Base-by-base conservation (phyloP, 2,888 invertebrate genomes). In the Clistopyga incitator region DNA sequence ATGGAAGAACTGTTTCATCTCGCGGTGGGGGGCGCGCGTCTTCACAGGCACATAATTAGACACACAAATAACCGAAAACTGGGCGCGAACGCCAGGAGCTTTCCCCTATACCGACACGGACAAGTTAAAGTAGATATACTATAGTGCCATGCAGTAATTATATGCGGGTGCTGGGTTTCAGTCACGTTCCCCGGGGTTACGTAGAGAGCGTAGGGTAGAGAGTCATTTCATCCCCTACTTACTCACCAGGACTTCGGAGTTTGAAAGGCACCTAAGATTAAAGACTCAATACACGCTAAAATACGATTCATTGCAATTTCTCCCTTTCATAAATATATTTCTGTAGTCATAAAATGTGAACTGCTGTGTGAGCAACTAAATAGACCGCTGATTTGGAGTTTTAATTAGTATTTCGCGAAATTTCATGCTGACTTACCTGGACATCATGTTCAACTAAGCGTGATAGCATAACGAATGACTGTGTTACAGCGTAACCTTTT, bases 11-110 rank as follows among this genome's bases (percentile, higher is more conserved):
- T 78, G 82, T 78, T 78, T 78, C 72, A 71, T 74, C 67, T 56
- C 67, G 47, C 56, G 59, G 42, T 54, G 20, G 64, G 38, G 42
- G 52, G 25, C 34, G 52, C 25, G 77, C 77, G 59, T 47, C 76
- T 54, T 67, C 61, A 25, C 67, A 68, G 71, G 59, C 56, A 65
- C 67, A 74, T 82, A 82, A 78, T 78, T 82, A 74, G 82, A 72
- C 52, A 34, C 72, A 82, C 78, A 78, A 82, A 82, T 82, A 82
- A 82, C 82, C 82, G 38, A 76, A 76, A 76, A 68, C 67, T 76
- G 42, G 67, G 67, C 64, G 72, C 45, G 72, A 74, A 74, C 52
- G 71, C 71, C 23, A 34, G 34, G 34, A 72, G 71, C 42, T 59
- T 59, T 50, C 29, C 68, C 29, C 50, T 25, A 11, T 25, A 72